Percentiles rank a stretch among this genome's conserved stretches.
Conservation (phyloP, 2,797 vertebrate genomes). For the Tympanoctomys barrerae region DNA sequence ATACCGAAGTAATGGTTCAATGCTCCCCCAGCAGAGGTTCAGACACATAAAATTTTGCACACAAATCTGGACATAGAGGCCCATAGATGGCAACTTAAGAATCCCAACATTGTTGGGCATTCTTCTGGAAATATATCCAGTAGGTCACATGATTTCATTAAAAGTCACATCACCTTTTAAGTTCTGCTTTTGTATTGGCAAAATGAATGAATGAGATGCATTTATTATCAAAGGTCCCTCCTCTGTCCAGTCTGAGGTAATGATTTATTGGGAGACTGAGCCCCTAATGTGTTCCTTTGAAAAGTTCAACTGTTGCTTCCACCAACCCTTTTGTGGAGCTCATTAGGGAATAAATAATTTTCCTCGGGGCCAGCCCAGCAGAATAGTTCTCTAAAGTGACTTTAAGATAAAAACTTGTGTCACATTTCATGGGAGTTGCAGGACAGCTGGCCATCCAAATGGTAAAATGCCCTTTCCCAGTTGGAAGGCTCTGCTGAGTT, state of each 20-base stretch:
- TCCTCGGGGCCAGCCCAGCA: slow-evolving; percentile 38
- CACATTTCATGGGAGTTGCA: slow-evolving; percentile 12
- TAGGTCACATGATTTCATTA: not conserved
- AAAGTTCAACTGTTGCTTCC: slow-evolving; percentile 20
- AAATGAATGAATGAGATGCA: not conserved
- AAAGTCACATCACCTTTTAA: not conserved
- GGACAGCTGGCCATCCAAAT: slow-evolving; percentile 64
- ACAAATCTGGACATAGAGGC: not conserved
- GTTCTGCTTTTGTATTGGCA: not conserved
- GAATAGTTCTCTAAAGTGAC: slow-evolving; percentile 73
- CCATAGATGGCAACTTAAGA: not conserved
- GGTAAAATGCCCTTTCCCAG: slow-evolving; percentile 62
- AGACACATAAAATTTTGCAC: not conserved
- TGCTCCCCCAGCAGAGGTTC: not conserved
- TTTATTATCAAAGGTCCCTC: not conserved
- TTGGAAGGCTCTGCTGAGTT: slow-evolving; percentile 51
- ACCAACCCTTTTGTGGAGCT: slow-evolving; percentile 52
- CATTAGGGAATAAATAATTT: slow-evolving; percentile 52
- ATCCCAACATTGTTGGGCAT: not conserved
- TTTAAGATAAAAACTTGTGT: slow-evolving; percentile 69
- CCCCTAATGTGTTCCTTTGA: not conserved
- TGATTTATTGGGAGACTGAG: not conserved
- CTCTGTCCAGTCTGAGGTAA: not conserved
- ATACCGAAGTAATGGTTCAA: not conserved
- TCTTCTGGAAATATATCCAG: not conserved